These are phyloP conservation scores for Cryptomyrus ogoouensis DNA, from an alignment of 2,113 vertebrate genomes.

Conservation along the genomic window DNA sequence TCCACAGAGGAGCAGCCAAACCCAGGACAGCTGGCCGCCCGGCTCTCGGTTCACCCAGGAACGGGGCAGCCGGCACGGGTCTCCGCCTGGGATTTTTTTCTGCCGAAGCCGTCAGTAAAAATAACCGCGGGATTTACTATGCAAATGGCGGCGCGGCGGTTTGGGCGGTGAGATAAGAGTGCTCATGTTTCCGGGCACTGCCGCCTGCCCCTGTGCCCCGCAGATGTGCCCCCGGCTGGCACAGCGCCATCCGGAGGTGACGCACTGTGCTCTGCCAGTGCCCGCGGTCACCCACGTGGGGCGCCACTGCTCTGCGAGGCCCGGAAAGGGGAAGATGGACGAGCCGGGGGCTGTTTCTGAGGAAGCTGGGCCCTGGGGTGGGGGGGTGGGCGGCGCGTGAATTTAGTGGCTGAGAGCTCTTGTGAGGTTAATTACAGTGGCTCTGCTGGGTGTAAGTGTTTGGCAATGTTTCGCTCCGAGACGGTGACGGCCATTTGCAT, in stretches of 20 bases:
- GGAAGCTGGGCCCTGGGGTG: not conserved
- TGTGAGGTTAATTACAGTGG: slow-evolving; percentile 19
- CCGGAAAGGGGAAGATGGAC: slow-evolving; percentile 2
- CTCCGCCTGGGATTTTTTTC: not conserved
- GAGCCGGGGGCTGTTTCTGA: not conserved
- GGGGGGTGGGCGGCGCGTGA: not conserved
- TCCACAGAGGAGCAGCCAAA: not conserved
- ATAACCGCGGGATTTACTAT: slow-evolving; percentile 7
- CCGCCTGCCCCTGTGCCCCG: not conserved
- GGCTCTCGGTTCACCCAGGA: not conserved
- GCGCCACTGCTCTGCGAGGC: not conserved
- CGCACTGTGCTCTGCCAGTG: not conserved
- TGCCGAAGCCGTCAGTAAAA: not conserved
- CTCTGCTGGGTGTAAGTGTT: not conserved
- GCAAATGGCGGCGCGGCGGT: not conserved
- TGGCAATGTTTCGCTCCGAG: slow-evolving; percentile 3
- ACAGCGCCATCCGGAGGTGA: not conserved
- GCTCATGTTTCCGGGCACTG: not conserved
- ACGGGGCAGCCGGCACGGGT: not conserved
- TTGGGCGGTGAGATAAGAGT: not conserved
- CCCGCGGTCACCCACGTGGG: not conserved
- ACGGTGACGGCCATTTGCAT: slow-evolving; percentile 4
- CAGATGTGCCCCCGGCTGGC: not conserved
- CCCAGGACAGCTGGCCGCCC: not conserved
- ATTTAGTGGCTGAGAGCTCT: slow-evolving; percentile 20